Base-by-base conservation (phyloP, 2,797 vertebrate genomes). In the Rhynchonycteris naso region DNA sequence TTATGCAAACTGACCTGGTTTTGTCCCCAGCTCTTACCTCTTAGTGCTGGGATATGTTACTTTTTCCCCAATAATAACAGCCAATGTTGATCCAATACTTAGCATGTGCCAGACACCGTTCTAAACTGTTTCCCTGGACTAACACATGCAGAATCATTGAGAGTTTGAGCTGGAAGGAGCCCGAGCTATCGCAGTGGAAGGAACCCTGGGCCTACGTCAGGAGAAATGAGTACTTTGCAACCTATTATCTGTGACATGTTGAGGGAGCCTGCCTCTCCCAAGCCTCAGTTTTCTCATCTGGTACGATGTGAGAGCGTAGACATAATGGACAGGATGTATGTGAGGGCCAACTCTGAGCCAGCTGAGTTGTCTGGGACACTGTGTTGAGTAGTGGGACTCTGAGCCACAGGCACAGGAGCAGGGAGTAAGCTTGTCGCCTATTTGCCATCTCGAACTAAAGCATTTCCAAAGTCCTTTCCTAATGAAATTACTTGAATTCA, bases 1-100 rank as follows among this genome's bases (percentile, higher is more conserved):
- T 87, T 94, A 65, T 58, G 30, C 65, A 72, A 35, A 43, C 16
- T 81, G 56, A 30, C 33, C 65, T 85, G 33, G 54, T 74, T 96
- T 95, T 72, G 81, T 56, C 58, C 50, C 61, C 11, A 50, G 13
- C 28, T 69, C 65, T 58, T 74, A 38, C 8, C 22, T 26, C 52
- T 83, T 68, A 56, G 63, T 69, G 69, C 19, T 43, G 28, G 43
- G 2, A 7, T 56, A 43, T 54, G 79, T 88, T 61, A 83, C 5
- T 26, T 52, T 65, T 66, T 24, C 16, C 69, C 33, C 11, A 14
- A 79, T 19, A 80, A 69, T 4, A 61, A 28, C 2, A 56, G 12
- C 58, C 33, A 33, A 5, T 30, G 63, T 0, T 5, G 35, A 86
- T 33, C 21, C 43, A 75, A 33, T 14, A 24, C 61, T 69, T 50